Evolutionary conservation across 1,140 invertebrate genomes (phyloP), one percentile per base, ranked within the genome.

Genomic region (Eupristina koningsbergeri): DNA sequence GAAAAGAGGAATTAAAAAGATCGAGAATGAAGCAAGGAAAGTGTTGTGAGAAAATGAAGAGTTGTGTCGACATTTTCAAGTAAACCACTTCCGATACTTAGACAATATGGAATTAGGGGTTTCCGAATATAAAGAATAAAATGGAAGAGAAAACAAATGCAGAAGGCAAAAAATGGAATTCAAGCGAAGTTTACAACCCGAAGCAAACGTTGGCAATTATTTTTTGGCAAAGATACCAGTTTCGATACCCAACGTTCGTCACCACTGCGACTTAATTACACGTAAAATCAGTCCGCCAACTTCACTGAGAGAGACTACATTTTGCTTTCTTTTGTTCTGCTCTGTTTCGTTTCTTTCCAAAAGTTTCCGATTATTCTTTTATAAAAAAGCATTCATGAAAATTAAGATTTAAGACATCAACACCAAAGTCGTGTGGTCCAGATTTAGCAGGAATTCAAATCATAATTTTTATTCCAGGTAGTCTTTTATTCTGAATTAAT

Each of bases 81-180:
- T 74, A 84, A 88, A 89, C 74, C 82, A 84, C 87, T 88, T 89
- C 88, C 88, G 88, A 87, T 88, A 88, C 89, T 89, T 88, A 88
- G 86, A 84, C 84, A 84, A 47, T 82, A 84, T 45, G 63, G 78
- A 84, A 74, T 79, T 71, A 26, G 26, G 67, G 34, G 67, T 50
- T 77, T 50, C 26, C 78, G 67, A 69, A 81, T 74, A 31, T 58
- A 31, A 80, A 80, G 61, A 84, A 82, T 75, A 67, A n/a, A n/a
- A n/a, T n/a, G n/a, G n/a, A n/a, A n/a, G n/a, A n/a, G n/a, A n/a
- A n/a, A n/a, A n/a, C n/a, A n/a, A n/a, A n/a, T n/a, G n/a, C n/a
- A 78, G 45, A 50, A 83, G 19, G 80, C 77, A 63, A 67, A 77
- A 22, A 73, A 85, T 58, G 73, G 29, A 64, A 58, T 77, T 78